Conservation (phyloP, 2,797 vertebrate genomes). For the Acrossocheilus wenchowensis region DNA sequence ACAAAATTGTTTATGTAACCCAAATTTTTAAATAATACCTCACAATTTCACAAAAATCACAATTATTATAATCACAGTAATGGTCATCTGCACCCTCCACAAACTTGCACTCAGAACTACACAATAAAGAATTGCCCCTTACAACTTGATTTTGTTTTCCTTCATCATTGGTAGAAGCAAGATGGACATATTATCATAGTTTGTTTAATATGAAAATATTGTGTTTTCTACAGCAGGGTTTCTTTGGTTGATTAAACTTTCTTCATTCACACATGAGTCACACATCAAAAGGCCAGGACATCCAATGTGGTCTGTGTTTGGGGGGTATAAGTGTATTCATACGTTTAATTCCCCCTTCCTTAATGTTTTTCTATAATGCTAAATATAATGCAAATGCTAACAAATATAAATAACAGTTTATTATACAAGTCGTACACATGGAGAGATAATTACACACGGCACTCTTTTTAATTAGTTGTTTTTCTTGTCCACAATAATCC, state of each 20-base stretch:
- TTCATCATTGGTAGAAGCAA: background rate
- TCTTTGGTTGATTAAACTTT: background rate
- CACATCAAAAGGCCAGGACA: background rate
- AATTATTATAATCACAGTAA: background rate
- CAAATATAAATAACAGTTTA: slow-evolving; percentile 4
- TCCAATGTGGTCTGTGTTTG: background rate
- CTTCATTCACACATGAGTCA: background rate
- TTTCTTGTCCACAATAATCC: slow-evolving; percentile 26
- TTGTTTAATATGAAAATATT: background rate
- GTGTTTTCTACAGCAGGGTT: background rate
- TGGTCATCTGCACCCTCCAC: background rate
- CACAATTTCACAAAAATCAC: background rate
- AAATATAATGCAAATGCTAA: slow-evolving; percentile 22
- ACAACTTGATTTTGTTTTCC: background rate
- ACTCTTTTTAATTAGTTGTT: slow-evolving; percentile 42
- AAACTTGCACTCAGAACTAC: background rate
- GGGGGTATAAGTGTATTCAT: background rate
- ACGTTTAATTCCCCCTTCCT: background rate
- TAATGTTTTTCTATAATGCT: background rate
- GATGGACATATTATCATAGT: background rate
- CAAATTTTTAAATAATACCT: background rate
- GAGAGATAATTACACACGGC: slow-evolving; percentile 39
- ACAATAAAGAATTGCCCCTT: background rate
- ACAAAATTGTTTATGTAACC: background rate
- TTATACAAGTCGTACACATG: background rate